These are phyloP conservation scores for Hemistola chrysoprasaria DNA, from an alignment of 2,888 invertebrate species.

Conservation along the genomic window DNA sequence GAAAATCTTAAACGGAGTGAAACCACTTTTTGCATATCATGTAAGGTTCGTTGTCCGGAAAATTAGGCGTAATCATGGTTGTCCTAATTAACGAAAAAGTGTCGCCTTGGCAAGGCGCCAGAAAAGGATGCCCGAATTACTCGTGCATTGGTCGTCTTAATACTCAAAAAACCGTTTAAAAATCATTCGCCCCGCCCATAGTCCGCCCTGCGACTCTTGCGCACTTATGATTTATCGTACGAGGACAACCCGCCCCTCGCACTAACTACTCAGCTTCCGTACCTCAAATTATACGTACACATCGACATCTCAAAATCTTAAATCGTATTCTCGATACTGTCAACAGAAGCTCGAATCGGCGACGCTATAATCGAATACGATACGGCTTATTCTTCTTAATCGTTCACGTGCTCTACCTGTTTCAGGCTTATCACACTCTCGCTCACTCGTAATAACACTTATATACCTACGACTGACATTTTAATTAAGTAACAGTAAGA, in stretches of 20 bases:
- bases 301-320: constrained; percentile 65
- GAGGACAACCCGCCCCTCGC: constrained; percentile 76
- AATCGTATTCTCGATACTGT: constrained; percentile 59
- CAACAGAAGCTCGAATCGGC: constrained; percentile 45
- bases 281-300: constrained; percentile 72
- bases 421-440: constrained; percentile 33
- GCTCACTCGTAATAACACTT: constrained; percentile 27
- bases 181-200: constrained; percentile 77
- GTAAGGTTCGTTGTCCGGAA: constrained; percentile 55
- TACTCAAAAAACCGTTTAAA: constrained; percentile 81
- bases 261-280: constrained; percentile 74
- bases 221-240: constrained; percentile 80
- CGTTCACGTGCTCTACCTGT: constrained; percentile 46
- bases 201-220: constrained; percentile 72
- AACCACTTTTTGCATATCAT: constrained; percentile 20
- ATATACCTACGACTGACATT: too few species aligned
- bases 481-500: too few species aligned
- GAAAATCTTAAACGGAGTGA: constrained; percentile 8
- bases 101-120: constrained; percentile 68
- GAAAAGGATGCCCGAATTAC: constrained; percentile 73
- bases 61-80: constrained; percentile 70
- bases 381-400: constrained; percentile 55
- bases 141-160: constrained; percentile 70
- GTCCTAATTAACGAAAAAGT: constrained; percentile 78
- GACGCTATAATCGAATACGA: constrained; percentile 52